phyloP scores from a whole-genome alignment of 2,797 vertebrate genomes.

The Rallus crepitans region DNA sequence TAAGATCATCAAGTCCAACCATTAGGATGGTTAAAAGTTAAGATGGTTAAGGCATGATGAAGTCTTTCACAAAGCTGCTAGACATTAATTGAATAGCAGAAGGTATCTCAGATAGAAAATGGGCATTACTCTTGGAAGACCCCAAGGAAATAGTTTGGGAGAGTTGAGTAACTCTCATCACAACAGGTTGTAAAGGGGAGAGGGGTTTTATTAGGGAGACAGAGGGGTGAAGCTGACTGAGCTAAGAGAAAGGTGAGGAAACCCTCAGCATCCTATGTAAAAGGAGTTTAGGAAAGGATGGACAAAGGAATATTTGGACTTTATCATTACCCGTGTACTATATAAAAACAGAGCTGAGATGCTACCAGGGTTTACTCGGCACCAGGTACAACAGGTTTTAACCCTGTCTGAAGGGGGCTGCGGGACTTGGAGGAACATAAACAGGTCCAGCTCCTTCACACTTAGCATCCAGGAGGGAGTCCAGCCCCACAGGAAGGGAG shows the following conservation, averaged over 20 bases:
- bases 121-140: neutral
- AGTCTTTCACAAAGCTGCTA: no score
- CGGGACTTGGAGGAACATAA: neutral
- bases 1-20: no score
- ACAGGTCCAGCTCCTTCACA: neutral
- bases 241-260: neutral
- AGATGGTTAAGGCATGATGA: no score
- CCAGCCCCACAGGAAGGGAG: neutral
- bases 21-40: no score
- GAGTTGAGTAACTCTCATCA: neutral
- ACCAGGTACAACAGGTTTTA: neutral
- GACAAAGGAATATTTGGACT: neutral
- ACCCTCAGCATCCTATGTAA: neutral
- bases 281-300: neutral
- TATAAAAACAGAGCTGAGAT: neutral
- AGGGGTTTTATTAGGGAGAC: neutral
- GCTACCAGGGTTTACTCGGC: neutral
- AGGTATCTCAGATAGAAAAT: no score
- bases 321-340: neutral
- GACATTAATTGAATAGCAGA: no score
- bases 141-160: neutral
- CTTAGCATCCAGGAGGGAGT: neutral
- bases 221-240: neutral
- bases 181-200: neutral
- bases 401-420: neutral